phyloP scores from a whole-genome alignment of 1,140 invertebrate species.

The Solen grandis region DNA sequence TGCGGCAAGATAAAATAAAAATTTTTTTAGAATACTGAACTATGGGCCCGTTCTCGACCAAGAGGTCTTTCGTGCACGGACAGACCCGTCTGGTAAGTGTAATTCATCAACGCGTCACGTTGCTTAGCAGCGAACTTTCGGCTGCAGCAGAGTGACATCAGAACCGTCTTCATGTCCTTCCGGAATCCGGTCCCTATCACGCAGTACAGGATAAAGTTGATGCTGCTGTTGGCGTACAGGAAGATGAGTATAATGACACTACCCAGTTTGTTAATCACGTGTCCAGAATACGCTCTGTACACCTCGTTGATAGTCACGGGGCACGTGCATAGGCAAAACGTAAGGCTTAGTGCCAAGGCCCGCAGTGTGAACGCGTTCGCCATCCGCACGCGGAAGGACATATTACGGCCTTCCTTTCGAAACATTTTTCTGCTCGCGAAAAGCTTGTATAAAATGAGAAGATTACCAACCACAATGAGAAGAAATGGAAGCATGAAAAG shows the following conservation, averaged over 20 bases:
- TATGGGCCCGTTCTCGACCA: too few species aligned
- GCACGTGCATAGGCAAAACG: constrained; percentile 20
- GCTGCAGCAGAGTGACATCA: too few species aligned
- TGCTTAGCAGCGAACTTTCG: too few species aligned
- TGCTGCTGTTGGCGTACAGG: constrained; percentile 34
- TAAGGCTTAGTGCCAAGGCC: constrained; percentile 39
- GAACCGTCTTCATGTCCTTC: constrained; percentile 25
- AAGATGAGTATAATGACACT: constrained; percentile 23
- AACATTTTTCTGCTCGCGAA: constrained; percentile 20
- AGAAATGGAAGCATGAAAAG: constrained; percentile 31
- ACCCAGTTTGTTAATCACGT: background rate
- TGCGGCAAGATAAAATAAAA: too few species aligned
- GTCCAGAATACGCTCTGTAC: background rate
- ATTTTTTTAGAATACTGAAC: too few species aligned
- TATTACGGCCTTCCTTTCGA: constrained; percentile 7
- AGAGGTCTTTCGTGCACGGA: too few species aligned
- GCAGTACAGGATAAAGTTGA: constrained; percentile 46
- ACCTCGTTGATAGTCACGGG: constrained; percentile 22
- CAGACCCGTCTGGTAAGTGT: too few species aligned
- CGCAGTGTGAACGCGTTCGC: constrained; percentile 42
- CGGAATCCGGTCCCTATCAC: constrained; percentile 40
- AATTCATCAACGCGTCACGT: too few species aligned
- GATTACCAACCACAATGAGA: constrained; percentile 34
- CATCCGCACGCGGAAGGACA: constrained; percentile 4
- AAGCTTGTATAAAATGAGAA: constrained; percentile 34